Evolutionary conservation across 2,888 invertebrate species (phyloP).

Genomic region (Trissolcus japonicus): DNA sequence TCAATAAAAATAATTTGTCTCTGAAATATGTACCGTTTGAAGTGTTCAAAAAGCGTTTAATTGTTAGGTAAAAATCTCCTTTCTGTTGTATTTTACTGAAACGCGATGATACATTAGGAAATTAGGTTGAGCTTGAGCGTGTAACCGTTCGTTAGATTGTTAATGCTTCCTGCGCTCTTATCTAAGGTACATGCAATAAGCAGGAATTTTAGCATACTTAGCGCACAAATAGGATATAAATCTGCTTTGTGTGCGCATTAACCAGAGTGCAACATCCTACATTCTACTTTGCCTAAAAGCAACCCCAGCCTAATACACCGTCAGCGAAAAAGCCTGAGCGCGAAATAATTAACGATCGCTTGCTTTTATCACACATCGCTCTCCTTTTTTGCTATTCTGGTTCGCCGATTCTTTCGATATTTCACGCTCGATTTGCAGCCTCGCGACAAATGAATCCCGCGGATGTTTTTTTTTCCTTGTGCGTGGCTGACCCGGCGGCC

Average conservation of each 20-base stretch:
- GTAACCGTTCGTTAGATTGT: constrained; percentile 26
- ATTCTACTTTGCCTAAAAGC: constrained; percentile 26
- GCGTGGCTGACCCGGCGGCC: constrained; percentile 41
- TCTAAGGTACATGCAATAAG: constrained; percentile 45
- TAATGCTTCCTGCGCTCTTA: constrained; percentile 41
- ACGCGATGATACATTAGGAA: constrained; percentile 16
- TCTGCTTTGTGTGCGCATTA: constrained; percentile 47
- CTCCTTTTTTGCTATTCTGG: constrained; percentile 7
- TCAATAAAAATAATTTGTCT: too few relatives aligned
- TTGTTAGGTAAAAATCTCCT: neutral
- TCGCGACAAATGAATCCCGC: constrained; percentile 39
- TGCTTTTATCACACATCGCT: constrained; percentile 14
- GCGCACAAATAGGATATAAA: constrained; percentile 42
- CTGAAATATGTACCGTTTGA: too few relatives aligned
- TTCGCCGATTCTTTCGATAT: constrained; percentile 24
- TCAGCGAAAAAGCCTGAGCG: neutral
- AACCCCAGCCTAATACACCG: constrained; percentile 31
- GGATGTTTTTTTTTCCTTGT: constrained; percentile 34
- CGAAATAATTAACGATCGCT: constrained; percentile 35
- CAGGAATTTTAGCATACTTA: constrained; percentile 43
- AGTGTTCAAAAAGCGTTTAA: neutral
- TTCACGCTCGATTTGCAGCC: constrained; percentile 48
- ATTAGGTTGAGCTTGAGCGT: constrained; percentile 27
- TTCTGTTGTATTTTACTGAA: neutral
- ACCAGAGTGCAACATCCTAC: constrained; percentile 43